Evolutionary conservation across 2,113 vertebrate genomes (phyloP).

Genomic region (Ondatra zibethicus): DNA sequence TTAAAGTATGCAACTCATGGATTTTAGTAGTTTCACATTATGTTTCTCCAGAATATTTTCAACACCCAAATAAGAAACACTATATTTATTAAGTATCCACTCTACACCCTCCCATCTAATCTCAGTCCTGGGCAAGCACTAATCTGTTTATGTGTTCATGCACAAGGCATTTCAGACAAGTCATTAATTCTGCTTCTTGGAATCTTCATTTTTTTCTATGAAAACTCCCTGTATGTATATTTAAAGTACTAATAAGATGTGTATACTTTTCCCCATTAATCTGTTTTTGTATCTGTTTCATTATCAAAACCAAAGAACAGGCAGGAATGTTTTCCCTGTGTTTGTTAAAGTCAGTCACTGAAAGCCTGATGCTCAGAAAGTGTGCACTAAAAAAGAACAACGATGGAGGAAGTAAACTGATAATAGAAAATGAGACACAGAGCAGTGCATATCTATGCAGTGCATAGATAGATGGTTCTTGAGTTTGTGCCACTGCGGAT

Average conservation of each 20-base stretch:
- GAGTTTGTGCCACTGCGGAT: neutral
- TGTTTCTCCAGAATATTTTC: neutral
- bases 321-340: neutral
- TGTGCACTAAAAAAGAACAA: neutral
- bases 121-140: neutral
- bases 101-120: neutral
- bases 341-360: neutral
- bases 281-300: conserved; percentile 15
- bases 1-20: neutral
- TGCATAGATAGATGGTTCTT: neutral
- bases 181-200: neutral
- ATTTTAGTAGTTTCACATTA: neutral
- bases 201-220: neutral
- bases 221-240: neutral
- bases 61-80: neutral
- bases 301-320: neutral
- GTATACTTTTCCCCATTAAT: neutral
- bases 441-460: no score
- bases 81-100: neutral
- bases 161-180: neutral
- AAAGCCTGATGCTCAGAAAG: neutral
- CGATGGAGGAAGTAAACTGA: neutral
- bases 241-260: neutral
- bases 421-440: neutral
- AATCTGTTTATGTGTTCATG: neutral